phyloP scores from a whole-genome alignment of 2,113 vertebrate species.

The Phylloscopus trochiloides region DNA sequence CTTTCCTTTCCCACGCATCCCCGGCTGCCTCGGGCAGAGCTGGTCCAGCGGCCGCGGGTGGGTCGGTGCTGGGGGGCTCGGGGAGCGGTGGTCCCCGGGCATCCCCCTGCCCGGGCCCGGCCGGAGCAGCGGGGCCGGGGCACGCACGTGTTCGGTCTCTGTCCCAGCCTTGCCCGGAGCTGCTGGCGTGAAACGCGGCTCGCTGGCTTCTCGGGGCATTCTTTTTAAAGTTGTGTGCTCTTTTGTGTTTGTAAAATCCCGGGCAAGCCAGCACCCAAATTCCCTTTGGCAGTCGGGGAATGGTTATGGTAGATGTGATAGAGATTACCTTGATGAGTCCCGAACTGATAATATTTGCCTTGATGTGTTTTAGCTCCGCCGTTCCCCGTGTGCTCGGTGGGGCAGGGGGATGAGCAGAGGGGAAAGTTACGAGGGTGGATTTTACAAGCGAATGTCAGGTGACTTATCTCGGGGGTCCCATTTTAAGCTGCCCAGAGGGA shows the following conservation, averaged over 20 bases:
- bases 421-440: not conserved
- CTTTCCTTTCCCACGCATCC: not conserved
- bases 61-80: accelerated
- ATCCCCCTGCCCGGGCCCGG: not conserved
- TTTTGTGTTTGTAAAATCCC: not conserved
- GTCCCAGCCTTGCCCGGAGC: not conserved
- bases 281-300: not conserved
- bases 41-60: accelerated
- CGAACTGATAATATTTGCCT: not conserved
- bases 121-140: not conserved
- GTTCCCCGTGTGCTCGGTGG: accelerated
- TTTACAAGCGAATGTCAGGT: not conserved
- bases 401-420: not conserved
- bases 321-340: not conserved
- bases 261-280: not conserved
- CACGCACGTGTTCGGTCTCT: not conserved
- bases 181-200: accelerated
- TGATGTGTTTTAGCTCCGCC: accelerated
- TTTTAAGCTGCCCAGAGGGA: not conserved
- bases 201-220: accelerated
- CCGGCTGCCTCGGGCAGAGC: not conserved
- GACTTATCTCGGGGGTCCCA: not conserved
- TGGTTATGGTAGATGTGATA: accelerated
- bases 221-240: not conserved
- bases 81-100: not conserved